Conservation (phyloP, 2,797 vertebrate genomes). For the Neosilurus mollespiculum region DNA sequence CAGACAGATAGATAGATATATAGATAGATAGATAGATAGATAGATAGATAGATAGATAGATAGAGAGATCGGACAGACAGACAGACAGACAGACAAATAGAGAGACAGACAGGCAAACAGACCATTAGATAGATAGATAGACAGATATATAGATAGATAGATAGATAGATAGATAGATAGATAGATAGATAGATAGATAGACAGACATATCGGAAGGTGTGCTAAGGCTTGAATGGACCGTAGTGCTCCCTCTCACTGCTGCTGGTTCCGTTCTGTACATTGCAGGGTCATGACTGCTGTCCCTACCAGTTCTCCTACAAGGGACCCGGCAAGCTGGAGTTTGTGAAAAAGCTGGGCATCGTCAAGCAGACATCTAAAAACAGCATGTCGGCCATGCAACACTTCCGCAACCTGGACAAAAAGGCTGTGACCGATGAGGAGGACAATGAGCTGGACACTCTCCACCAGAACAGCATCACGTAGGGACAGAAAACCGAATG, state of each 20-base stretch:
- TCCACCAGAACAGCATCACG: conserved; percentile 82
- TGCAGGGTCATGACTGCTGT: conserved; percentile 78
- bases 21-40: no score
- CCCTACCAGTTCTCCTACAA: conserved; percentile 76
- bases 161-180: neutral
- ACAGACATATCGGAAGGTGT: neutral
- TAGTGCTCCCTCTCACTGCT: neutral
- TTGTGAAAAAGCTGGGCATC: conserved; percentile 74
- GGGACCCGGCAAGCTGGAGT: conserved; percentile 64
- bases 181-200: neutral
- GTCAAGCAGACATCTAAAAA: conserved; percentile 72
- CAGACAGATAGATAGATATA: no score
- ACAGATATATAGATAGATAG: neutral
- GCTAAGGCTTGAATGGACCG: no score
- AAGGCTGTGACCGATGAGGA: conserved; percentile 71
- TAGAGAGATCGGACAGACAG: no score
- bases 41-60: no score
- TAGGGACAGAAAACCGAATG: conserved; percentile 46
- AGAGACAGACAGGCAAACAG: no score
- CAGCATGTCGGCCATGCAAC: conserved; percentile 76
- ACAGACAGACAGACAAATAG: no score
- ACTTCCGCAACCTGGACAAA: conserved; percentile 80
- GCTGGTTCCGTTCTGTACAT: neutral
- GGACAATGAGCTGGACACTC: conserved; percentile 60
- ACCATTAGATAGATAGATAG: no score